Evolutionary conservation across 2,797 vertebrate genomes (phyloP), one percentile per base, ranked within the genome.

Genomic region (Mormyrops attenuatus): DNA sequence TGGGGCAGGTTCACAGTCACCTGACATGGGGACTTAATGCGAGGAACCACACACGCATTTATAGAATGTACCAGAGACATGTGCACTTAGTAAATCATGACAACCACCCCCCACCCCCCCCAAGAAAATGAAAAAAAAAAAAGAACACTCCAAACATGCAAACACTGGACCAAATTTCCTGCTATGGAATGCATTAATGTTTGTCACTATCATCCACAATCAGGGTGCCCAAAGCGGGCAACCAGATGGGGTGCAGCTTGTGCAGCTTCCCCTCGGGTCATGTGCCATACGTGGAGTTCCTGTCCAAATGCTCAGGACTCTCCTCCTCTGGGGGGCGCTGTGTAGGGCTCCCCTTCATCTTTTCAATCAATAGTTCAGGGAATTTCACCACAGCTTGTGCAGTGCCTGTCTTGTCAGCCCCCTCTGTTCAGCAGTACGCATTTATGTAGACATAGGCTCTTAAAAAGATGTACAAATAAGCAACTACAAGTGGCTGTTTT

Each of bases 281-380:
- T 17, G 34, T 38, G 26, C 85, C 50, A 87, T 17, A 57, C 26
- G 11, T 57, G 15, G 50, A 57, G 85, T 26, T 2, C 15, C 34
- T 20, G 53, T 87, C 26, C 44, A 55, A 87, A 87, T 8, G 30
- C 11, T 8, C n/a, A 15, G 44, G 80, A 84, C 41, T 49, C n/a
- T 47, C 44, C 20, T 6, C 80, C n/a, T n/a, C 80, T 8, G 13
- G 80, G 7, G 30, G 34, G 53, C 5, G 38, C 53, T 82, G 53
- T 85, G 44, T 80, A 30, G 55, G 63, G 34, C 84, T 82, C 57
- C 86, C 80, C 90, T 89, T 89, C 38, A 85, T 11, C 57, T 87
- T 50, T 50, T 49, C 47, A 26, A 47, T 85, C 50, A 49, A 47
- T 34, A 63, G 44, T 63, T 89, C 55, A 88, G 88, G 73, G 57